Evolutionary conservation across 2,797 vertebrate species (phyloP).

Genomic region (Denticeps clupeoides): DNA sequence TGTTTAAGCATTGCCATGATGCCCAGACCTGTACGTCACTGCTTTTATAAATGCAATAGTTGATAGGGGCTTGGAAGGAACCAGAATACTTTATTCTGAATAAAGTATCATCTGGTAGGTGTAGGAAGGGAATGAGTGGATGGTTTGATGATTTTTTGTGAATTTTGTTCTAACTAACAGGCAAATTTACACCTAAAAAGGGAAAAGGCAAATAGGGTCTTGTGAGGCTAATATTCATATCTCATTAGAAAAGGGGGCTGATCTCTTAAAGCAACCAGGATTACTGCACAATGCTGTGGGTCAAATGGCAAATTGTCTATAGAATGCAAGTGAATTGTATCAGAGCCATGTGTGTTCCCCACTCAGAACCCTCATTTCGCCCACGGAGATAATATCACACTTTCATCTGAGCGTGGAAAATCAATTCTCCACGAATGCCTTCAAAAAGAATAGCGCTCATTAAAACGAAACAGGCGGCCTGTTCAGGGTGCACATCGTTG

Average conservation of each 20-base stretch:
- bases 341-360: constrained; percentile 10
- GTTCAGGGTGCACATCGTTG: constrained; percentile 21
- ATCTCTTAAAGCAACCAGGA: constrained; percentile 43
- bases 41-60: too few species aligned
- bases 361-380: constrained; percentile 23
- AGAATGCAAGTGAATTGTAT: constrained; percentile 29
- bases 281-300: constrained; percentile 39
- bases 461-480: constrained; percentile 41
- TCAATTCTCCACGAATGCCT: constrained; percentile 45
- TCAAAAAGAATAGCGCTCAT: constrained; percentile 47
- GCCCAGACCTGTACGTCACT: too few species aligned
- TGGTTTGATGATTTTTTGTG: too few species aligned
- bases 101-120: too few species aligned
- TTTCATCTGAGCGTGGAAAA: constrained; percentile 39
- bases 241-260: constrained; percentile 24
- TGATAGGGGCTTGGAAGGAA: too few species aligned
- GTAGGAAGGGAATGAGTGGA: too few species aligned
- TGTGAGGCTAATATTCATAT: constrained; percentile 28
- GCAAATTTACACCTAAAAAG: not conserved
- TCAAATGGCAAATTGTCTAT: constrained; percentile 21
- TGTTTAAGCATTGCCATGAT: too few species aligned
- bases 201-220: not conserved
- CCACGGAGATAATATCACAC: constrained; percentile 43
- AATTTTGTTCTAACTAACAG: too few species aligned
- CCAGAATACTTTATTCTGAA: too few species aligned